These are phyloP conservation scores for Brachionus plicatilis DNA, from an alignment of 1,140 invertebrate genomes.

Conservation along the genomic window DNA sequence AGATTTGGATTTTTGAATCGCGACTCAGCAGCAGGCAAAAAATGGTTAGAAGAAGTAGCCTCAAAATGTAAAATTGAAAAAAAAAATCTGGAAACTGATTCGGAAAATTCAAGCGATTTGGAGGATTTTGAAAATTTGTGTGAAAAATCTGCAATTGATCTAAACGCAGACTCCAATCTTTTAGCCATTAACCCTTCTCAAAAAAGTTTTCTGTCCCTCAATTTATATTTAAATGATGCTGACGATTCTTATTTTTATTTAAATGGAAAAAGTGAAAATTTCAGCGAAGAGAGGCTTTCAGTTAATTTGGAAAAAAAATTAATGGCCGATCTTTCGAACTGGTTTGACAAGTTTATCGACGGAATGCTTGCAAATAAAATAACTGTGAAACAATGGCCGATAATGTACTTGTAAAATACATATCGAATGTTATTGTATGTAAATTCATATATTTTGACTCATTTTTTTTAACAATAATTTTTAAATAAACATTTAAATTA, in stretches of 20 bases:
- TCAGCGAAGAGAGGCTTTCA: not conserved
- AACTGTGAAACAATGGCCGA: not conserved
- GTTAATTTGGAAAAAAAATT: not conserved
- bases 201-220: not conserved
- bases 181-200: not conserved
- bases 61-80: not conserved
- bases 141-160: not conserved
- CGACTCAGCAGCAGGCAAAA: not conserved
- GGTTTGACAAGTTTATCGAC: not conserved
- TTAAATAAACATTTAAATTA: not conserved
- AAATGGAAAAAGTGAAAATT: not conserved
- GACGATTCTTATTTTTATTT: not conserved
- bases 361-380: not conserved
- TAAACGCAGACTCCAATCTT: not conserved
- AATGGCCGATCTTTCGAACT: not conserved
- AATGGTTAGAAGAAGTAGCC: conserved; percentile 11
- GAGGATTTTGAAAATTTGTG: not conserved
- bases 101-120: not conserved
- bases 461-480: not conserved
- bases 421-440: not conserved
- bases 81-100: not conserved
- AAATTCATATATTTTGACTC: not conserved
- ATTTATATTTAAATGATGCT: not conserved
- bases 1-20: conserved; percentile 17
- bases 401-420: not conserved